These are phyloP conservation scores for Takifugu rubripes DNA, from an alignment of 2,797 vertebrate genomes.

Conservation along the genomic window DNA sequence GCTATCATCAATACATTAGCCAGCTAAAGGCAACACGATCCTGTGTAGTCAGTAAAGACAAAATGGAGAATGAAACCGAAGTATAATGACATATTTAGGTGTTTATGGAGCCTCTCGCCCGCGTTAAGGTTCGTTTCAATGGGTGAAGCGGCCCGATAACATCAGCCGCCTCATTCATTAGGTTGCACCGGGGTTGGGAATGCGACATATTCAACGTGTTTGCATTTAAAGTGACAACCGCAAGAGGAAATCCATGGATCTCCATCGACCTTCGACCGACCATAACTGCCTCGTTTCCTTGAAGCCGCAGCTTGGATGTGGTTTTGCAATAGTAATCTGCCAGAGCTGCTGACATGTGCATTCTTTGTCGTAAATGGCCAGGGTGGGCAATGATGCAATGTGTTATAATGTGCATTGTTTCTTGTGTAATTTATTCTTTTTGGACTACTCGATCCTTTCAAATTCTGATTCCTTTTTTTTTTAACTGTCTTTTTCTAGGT, in stretches of 20 bases:
- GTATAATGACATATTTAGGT: no score
- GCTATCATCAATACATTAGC: slow-evolving; percentile 35
- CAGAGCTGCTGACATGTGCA: slow-evolving; percentile 45
- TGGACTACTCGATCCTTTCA: neutral
- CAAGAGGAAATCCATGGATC: slow-evolving; percentile 6
- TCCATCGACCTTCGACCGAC: slow-evolving; percentile 43
- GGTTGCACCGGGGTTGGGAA: neutral
- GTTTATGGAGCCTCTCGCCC: no score
- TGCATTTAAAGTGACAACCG: neutral
- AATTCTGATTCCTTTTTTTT: neutral
- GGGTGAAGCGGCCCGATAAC: slow-evolving; percentile 11
- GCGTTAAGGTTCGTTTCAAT: neutral
- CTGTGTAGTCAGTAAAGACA: neutral
- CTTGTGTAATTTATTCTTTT: neutral
- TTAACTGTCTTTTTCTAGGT: slow-evolving; percentile 66
- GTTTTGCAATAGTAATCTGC: slow-evolving; percentile 9
- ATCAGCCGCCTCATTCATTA: slow-evolving; percentile 30
- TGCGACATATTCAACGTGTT: neutral
- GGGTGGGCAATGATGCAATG: no score
- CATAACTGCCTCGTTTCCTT: slow-evolving; percentile 21
- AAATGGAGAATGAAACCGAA: no score
- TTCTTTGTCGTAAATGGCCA: no score
- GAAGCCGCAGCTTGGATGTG: slow-evolving; percentile 2
- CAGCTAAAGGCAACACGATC: neutral
- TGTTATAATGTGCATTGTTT: neutral